Conservation (phyloP, 2,113 vertebrate species). For the Ellobius talpinus region DNA sequence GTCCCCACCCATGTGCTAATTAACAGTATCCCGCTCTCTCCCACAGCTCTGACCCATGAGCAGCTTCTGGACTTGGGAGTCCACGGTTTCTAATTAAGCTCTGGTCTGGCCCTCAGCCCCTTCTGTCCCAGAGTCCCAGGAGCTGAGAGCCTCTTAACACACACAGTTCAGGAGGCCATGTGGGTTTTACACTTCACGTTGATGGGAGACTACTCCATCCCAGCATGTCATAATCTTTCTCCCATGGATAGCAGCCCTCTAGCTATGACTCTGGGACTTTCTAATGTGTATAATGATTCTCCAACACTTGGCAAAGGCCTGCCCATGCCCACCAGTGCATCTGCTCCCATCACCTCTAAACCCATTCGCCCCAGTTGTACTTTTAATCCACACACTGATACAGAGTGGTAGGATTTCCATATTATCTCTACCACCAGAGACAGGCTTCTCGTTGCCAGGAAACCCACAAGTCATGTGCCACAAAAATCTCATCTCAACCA, state of each 20-base stretch:
- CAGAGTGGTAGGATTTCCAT: accelerated
- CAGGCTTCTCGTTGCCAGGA: neutral
- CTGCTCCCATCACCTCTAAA: neutral
- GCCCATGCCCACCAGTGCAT: accelerated
- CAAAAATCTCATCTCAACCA: neutral
- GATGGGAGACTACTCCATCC: neutral
- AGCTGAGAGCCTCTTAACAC: conserved; percentile 26
- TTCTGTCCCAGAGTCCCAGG: neutral
- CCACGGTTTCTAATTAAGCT: neutral
- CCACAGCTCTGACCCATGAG: neutral
- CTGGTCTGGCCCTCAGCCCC: neutral
- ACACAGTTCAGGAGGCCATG: neutral
- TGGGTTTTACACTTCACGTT: neutral
- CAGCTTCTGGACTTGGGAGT: neutral
- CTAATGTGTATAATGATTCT: neutral
- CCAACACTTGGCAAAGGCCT: neutral
- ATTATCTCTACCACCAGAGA: neutral
- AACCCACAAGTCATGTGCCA: neutral
- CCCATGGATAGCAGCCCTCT: neutral
- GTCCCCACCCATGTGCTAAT: neutral
- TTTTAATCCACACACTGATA: neutral
- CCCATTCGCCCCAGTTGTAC: neutral
- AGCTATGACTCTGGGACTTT: neutral
- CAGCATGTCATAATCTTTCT: neutral
- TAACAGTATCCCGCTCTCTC: neutral